These are phyloP conservation scores for Tamias sibiricus DNA, from an alignment of 2,113 vertebrate species.

Conservation along the genomic window DNA sequence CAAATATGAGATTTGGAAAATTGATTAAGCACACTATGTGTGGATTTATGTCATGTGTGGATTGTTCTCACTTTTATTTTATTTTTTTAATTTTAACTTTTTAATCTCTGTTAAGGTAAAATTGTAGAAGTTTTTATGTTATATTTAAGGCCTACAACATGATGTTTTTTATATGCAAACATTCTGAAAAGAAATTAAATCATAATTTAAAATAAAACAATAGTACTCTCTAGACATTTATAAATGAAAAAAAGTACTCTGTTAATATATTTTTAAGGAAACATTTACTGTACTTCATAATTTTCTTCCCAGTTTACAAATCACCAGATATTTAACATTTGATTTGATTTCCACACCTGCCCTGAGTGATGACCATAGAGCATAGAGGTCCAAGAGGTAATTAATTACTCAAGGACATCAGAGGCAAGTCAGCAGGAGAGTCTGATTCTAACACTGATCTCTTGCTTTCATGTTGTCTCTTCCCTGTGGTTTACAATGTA, in stretches of 20 bases:
- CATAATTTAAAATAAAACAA: not conserved
- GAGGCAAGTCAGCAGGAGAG: not conserved
- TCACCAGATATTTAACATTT: not conserved
- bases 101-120: not conserved
- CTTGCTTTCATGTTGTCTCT: not conserved
- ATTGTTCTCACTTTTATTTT: constrained; percentile 4
- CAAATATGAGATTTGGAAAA: not conserved
- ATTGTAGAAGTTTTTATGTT: not conserved
- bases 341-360: not conserved
- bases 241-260: not conserved
- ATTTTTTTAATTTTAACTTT: not conserved
- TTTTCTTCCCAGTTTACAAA: not conserved
- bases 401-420: not conserved
- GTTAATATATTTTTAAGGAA: not conserved
- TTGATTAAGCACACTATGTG: not conserved
- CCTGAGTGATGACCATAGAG: not conserved
- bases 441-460: not conserved
- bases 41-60: not conserved
- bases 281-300: not conserved
- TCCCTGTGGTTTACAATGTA: not conserved
- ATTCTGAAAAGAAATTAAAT: not conserved
- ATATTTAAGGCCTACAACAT: not conserved
- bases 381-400: not conserved
- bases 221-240: not conserved
- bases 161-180: not conserved